phyloP scores from a whole-genome alignment of 2,113 vertebrate species.

The Lanius collurio region DNA sequence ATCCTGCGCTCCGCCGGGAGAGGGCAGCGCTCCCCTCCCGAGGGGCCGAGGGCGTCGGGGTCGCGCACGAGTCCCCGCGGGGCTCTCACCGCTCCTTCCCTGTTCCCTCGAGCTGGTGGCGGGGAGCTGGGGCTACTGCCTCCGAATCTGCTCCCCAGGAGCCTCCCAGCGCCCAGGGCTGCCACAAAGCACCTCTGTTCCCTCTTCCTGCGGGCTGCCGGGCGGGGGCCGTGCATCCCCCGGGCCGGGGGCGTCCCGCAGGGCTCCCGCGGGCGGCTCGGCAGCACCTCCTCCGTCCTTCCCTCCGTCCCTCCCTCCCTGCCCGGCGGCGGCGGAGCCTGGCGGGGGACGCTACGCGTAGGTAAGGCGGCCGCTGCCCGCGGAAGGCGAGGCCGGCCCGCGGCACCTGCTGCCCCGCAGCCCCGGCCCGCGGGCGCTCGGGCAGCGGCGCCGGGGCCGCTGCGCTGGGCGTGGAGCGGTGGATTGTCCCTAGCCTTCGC shows the following conservation, averaged over 20 bases:
- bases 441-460: no score
- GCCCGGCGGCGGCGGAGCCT: background rate
- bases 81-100: background rate
- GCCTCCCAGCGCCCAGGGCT: background rate
- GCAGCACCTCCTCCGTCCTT: background rate
- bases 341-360: accelerated
- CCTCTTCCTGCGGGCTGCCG: background rate
- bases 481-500: accelerated
- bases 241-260: background rate
- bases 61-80: no score
- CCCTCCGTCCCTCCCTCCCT: background rate
- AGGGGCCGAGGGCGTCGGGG: background rate
- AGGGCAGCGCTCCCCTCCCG: background rate
- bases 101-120: background rate
- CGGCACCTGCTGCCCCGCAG: background rate
- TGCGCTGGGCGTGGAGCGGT: no score
- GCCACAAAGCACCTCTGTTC: background rate
- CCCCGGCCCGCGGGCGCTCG: no score
- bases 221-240: background rate
- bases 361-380: background rate
- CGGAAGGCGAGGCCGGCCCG: background rate
- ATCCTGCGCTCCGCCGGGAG: background rate
- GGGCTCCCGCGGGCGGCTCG: background rate
- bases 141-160: background rate
- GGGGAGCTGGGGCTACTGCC: no score